These are phyloP conservation scores for Sporophila hypoxantha DNA, from an alignment of 2,113 vertebrate genomes.

Conservation along the genomic window DNA sequence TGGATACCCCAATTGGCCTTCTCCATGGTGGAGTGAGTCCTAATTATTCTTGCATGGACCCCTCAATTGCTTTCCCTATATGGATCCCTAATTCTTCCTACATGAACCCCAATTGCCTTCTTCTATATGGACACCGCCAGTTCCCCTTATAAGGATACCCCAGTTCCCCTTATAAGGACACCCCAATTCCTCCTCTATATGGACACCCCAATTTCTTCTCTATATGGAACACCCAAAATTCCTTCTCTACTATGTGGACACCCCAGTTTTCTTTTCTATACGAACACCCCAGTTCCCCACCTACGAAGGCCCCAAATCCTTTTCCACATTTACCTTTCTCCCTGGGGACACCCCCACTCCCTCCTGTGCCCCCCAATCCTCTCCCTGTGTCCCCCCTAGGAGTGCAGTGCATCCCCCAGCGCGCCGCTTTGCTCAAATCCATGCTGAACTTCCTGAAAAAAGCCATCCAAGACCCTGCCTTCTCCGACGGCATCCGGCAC, in stretches of 20 bases:
- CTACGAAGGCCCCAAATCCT: neutral
- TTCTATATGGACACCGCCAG: accelerated
- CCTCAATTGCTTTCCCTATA: accelerated
- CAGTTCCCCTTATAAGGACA: neutral
- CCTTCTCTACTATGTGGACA: neutral
- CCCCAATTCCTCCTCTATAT: no score
- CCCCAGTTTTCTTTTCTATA: no score
- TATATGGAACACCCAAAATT: no score
- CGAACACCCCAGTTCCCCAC: no score
- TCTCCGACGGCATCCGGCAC: constrained; percentile 93
- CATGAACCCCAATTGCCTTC: no score
- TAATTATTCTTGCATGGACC: no score
- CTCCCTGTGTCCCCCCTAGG: constrained; percentile 55
- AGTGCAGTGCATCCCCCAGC: constrained; percentile 93
- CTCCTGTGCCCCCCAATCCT: neutral
- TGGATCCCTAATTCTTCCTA: no score
- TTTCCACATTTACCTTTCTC: accelerated
- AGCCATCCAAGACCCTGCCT: constrained; percentile 94
- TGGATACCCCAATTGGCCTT: neutral
- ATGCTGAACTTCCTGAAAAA: constrained; percentile 98
- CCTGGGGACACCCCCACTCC: neutral
- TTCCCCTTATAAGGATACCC: accelerated
- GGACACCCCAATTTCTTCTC: no score
- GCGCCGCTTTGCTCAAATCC: constrained; percentile 91
- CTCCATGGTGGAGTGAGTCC: accelerated